Base-by-base conservation (phyloP, 2,113 vertebrate genomes). In the Nothobranchius kuhntae region DNA sequence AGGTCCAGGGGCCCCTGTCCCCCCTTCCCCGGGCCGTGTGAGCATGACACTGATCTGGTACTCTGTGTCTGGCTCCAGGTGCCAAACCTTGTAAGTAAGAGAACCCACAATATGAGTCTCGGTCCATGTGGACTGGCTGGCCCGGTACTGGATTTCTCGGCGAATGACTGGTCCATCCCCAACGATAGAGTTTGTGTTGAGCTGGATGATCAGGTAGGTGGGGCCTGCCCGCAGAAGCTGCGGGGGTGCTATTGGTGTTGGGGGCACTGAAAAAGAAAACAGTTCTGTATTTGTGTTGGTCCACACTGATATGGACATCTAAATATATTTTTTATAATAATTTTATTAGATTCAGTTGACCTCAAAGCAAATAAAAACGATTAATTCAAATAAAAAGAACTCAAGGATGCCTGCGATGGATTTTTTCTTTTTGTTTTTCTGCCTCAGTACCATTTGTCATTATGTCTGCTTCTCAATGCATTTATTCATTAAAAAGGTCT, bases 61-160 rank as follows among this genome's bases (percentile, higher is more conserved):
- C 83, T 99, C 95, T 0, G 96, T 98, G 91, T 99, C 97, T 0
- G 96, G 97, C 78, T 99, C 97, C 67, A 99, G 86, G 71, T 98
- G 96, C 96, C 96, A 98, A 26, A 99, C 93, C 68, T 98, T 98
- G 72, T 98, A 99, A 45, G 95, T 98, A 61, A 96, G 95, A 42
- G 95, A 94, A 87, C 90, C 95, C 86, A 98, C 96, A 0, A 95
- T 95, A 0, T 98, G 96, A 1, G 96, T 94, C 90, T 98, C 96
- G 0, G 94, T 95, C 96, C 95, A 96, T 0, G 94, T 93, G 44
- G 95, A 96, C 1, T 94, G 95, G 38, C 95, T 94, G 88, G 97
- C 95, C 14, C 96, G 90, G 89, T 99, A 99, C 83, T 98, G 96
- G 7, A 99, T 97, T 87, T 98, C 96, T 44, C 96, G 94, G 38